Percentiles rank a stretch among this genome's conserved stretches.
Evolutionary conservation across 2,797 vertebrate species (phyloP).

Genomic region (Petrocephalus schoutedeni): DNA sequence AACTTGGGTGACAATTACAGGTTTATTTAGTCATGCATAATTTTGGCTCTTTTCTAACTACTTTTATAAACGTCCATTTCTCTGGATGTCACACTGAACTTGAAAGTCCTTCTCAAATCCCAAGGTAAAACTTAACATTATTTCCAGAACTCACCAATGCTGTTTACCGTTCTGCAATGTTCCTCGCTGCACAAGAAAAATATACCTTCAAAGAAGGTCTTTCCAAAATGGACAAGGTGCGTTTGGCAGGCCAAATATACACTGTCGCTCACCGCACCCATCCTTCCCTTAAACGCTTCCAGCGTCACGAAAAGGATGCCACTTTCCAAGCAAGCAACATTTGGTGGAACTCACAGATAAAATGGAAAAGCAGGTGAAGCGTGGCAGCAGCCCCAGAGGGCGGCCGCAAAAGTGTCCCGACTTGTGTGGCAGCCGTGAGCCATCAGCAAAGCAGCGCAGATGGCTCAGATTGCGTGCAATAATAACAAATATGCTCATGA

Average conservation of each 20-base stretch:
- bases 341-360: not conserved
- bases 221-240: not conserved
- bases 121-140: not conserved
- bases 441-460: not conserved
- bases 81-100: not conserved
- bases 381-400: not conserved
- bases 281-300: not conserved
- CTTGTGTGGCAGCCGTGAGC: slow-evolving; percentile 3
- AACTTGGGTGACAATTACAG: not conserved
- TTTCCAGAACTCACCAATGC: not conserved
- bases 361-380: slow-evolving; percentile 10
- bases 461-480: not conserved
- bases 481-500: slow-evolving; percentile 2
- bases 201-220: not conserved
- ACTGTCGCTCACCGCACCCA: not conserved
- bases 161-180: not conserved
- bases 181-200: not conserved
- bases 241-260: slow-evolving; percentile 14
- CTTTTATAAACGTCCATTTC: not conserved
- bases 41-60: not conserved
- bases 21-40: not conserved
- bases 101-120: not conserved
- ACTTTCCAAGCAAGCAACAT: not conserved
- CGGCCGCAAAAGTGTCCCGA: not conserved
- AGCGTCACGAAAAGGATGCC: not conserved